Evolutionary conservation across 1,140 invertebrate genomes (phyloP), one percentile per base, ranked within the genome.

Genomic region (Trichonephila clavata): DNA sequence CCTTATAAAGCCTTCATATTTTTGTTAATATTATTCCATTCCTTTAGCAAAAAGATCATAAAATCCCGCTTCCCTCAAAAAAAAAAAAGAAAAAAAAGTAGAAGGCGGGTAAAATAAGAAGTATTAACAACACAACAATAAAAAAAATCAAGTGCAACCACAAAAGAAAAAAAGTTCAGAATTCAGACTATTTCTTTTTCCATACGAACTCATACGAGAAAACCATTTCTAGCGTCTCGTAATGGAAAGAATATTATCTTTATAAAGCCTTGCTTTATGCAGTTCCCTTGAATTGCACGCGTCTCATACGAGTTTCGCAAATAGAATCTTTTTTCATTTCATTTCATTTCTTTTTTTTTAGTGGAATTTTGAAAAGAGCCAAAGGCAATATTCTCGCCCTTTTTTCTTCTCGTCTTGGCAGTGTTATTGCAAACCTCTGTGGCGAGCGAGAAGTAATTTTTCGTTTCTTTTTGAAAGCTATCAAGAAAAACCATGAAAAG

Each of bases 181-280:
- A 50, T 86, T 86, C n/a, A 27, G 68, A 80, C 68, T 81, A 91
- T 77, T 91, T 91, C 77, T 50, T 80, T 84, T 63, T 27, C 61
- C 60, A 83, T 65, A 77, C 77, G 77, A 59, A 60, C 89, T 91
- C 43, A 83, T 68, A 60, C 32, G 32, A 24, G 81, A 93, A 59
- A 92, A 87, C 92, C 92, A 93, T 93, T 93, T 93, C 50, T 71
- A 61, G 90, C 20, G 81, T 71, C 63, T 6, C 39, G 90, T 92
- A 92, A 92, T 93, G 86, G 92, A 93, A 81, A 93, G 65, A 93
- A 93, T 93, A 93, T 93, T 93, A 93, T 93, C 92, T 93, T 92
- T 61, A 92, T 92, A 92, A 92, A 92, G 86, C 61, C 83, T 92
- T 60, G 86, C 91, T 92, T 90, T 89, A 87, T 87, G 27, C 71